phyloP scores from a whole-genome alignment of 1,140 invertebrate species.

The Chironomus striatipennis region DNA sequence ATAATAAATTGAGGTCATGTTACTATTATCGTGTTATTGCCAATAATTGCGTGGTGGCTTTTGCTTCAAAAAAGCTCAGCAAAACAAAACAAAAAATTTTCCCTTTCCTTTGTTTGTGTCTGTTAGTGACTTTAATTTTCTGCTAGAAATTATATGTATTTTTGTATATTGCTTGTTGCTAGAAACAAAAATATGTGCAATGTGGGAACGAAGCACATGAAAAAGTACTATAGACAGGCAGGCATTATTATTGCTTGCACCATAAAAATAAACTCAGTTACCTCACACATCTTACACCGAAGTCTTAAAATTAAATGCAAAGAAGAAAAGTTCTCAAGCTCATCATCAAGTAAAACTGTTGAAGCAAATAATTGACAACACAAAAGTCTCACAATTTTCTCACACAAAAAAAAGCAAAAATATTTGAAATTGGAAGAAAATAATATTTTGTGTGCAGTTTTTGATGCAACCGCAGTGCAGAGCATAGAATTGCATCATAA shows the following conservation, averaged over 20 bases:
- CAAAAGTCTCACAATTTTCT: background rate
- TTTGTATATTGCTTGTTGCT: no score
- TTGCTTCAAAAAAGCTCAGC: background rate
- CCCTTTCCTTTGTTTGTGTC: no score
- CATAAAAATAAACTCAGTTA: no score
- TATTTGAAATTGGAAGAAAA: no score
- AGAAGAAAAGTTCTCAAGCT: background rate
- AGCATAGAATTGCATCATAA: background rate
- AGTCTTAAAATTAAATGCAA: no score
- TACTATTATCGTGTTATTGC: background rate
- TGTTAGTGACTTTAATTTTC: no score
- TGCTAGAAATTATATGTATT: no score
- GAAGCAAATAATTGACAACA: constrained; percentile 12
- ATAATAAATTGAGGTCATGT: constrained; percentile 4
- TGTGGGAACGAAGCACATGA: no score
- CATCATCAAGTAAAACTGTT: background rate
- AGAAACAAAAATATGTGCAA: no score
- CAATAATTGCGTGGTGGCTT: constrained; percentile 6
- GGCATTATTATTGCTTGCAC: no score
- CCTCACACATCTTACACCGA: no score
- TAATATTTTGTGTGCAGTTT: background rate
- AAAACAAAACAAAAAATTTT: background rate
- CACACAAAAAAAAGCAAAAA: background rate
- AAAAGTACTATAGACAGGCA: no score
- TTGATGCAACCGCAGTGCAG: background rate